Evolutionary conservation across 2,888 invertebrate genomes (phyloP), one percentile per base, ranked within the genome.

Genomic region (Sepiola atlantica): DNA sequence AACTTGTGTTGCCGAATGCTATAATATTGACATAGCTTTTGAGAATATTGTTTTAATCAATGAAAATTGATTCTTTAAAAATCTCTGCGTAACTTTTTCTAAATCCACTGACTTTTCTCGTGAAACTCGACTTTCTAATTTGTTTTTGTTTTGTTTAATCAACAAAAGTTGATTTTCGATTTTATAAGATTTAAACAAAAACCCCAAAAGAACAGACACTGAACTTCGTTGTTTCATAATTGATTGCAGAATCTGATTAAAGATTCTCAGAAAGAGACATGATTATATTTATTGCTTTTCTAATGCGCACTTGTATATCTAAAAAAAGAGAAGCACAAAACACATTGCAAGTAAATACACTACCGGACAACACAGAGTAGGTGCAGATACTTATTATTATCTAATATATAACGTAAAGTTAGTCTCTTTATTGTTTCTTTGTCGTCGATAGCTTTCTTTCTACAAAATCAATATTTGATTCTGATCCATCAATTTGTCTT

Each of bases 231-330:
- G 77, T 16, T 77, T 77, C n/a, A 77, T 2, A 32, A 77, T n/a
- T 16, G 77, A 77, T 16, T 32, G 12, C 16, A n/a, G 77, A n/a
- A 14, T n/a, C 18, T 12, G 8, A 45, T 45, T 45, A n/a, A 77
- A 10, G n/a, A n/a, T 77, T 77, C 77, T 77, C 16, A 77, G 12
- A 77, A 77, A n/a, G n/a, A 77, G n/a, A 77, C n/a, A 1, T n/a
- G n/a, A 77, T 77, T 77, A n/a, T 77, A n/a, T 77, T 77, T 77
- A 77, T 77, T 77, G n/a, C n/a, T 32, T 77, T 77, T 77, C 45
- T 45, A 45, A 45, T 45, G 45, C 8, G 45, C 45, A 45, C 45
- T 4, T 45, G 45, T 45, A 45, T 45, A 45, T 45, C 45, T 45
- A n/a, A n/a, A n/a, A n/a, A n/a, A n/a, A n/a, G n/a, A n/a, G n/a